Percentiles rank a stretch among this genome's conserved stretches.
These are phyloP conservation scores for Acrocephalus kingi DNA, from an alignment of 2,113 vertebrate genomes.

Conservation along the genomic window DNA sequence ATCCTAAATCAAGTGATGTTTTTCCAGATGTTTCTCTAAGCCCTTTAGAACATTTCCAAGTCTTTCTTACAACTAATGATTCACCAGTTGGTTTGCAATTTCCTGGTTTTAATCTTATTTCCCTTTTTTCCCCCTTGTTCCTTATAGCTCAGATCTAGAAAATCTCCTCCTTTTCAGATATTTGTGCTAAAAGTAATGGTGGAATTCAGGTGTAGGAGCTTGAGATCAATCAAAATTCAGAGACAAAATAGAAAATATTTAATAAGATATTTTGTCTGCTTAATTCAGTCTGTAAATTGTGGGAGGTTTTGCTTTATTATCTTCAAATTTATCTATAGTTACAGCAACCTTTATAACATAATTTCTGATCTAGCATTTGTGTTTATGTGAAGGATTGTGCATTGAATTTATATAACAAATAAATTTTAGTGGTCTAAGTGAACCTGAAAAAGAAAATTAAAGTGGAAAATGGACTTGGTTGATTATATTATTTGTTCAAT, in stretches of 20 bases:
- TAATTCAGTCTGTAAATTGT: neutral
- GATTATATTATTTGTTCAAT: neutral
- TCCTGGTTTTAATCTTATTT: neutral
- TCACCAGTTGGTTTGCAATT: neutral
- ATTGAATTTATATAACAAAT: neutral
- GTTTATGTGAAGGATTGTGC: neutral
- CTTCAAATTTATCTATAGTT: neutral
- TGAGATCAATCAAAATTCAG: neutral
- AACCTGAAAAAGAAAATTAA: neutral
- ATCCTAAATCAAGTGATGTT: slow-evolving; percentile 16
- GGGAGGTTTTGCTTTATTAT: rapidly evolving
- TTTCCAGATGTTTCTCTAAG: slow-evolving; percentile 23
- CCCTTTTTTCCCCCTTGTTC: neutral
- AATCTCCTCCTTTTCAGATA: neutral
- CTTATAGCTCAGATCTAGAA: neutral
- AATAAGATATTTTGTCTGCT: neutral
- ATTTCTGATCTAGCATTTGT: neutral
- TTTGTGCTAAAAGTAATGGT: neutral
- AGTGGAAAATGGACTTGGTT: neutral
- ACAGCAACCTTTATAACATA: neutral
- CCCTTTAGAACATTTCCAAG: neutral
- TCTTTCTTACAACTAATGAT: neutral
- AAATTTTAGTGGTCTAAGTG: neutral
- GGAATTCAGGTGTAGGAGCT: neutral
- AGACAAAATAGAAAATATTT: neutral